Base-by-base conservation (phyloP, 2,888 invertebrate species). In the Pogonocherus hispidulus region DNA sequence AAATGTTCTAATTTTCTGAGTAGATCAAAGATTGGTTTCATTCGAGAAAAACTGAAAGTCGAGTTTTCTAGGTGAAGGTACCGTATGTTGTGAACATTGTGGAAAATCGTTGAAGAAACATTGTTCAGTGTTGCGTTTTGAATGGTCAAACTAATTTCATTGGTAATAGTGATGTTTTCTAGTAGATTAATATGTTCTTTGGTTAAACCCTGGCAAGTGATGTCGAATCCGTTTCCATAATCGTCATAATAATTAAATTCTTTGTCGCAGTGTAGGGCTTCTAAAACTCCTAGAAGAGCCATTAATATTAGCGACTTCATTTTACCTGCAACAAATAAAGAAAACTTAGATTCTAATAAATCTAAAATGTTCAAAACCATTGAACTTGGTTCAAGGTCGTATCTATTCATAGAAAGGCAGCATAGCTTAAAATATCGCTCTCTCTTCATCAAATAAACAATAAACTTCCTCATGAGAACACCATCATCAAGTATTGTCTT, bases 191-290 rank as follows among this genome's bases (percentile, higher is more conserved):
- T 69, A 69, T 79, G 78, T 46, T 75, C 66, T 69, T 74, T 71
- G 52, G 75, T 74, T 46, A 78, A 76, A 18, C 70, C 73, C 14
- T 78, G 78, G 73, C 85, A 85, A 54, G 67, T 78, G 27, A 85
- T 81, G 64, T 83, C 80, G 74, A 82, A 82, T 9, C 84, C 84
- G 11, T 76, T 69, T 11, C 81, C 81, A 68, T 81, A 83, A 23
- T 76, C 73, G 27, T 81, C 79, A 71, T 82, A 79, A 71, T 84
- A 85, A 8, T 78, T 79, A 69, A 84, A 80, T 46, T 81, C 79
- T 71, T 82, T 83, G 49, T 79, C 79, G 69, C 84, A 84, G 52
- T 78, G 75, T 11, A 76, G 72, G 23, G 71, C 71, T 16, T 70
- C 56, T 5, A 74, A 32, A 41, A 69, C 63, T 35, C 64, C 52